Percentiles rank a stretch among this genome's conserved stretches.
Evolutionary conservation across 2,113 vertebrate genomes (phyloP).

Genomic region (Pygoscelis adeliae): DNA sequence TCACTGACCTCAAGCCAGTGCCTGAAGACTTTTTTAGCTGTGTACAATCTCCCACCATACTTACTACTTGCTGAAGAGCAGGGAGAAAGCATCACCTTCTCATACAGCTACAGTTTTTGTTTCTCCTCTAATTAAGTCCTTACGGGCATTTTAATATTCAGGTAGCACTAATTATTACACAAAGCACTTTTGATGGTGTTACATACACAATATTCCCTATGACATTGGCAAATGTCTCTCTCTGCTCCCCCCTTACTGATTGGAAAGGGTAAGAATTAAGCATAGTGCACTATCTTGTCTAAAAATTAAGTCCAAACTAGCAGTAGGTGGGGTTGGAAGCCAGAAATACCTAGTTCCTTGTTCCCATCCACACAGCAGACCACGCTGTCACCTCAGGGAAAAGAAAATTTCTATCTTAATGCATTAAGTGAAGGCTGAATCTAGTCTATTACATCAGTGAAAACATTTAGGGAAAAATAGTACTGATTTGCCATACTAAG

Average conservation of each 20-base stretch:
- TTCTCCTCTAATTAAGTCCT: neutral
- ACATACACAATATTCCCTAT: neutral
- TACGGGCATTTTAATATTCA: neutral
- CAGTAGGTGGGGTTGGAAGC: neutral
- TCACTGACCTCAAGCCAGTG: neutral
- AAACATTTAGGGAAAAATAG: neutral
- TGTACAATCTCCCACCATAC: neutral
- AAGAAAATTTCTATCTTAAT: neutral
- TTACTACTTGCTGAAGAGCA: neutral
- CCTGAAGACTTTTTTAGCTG: neutral
- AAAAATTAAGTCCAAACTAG: neutral
- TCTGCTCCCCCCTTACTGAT: neutral
- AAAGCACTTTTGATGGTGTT: neutral
- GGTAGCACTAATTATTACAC: neutral
- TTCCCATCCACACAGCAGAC: neutral
- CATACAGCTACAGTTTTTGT: neutral
- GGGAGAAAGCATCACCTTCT: neutral
- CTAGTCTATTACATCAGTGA: neutral
- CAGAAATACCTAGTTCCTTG: neutral
- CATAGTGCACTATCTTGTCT: neutral
- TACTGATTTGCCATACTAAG: neutral
- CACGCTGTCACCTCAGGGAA: neutral
- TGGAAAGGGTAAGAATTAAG: neutral
- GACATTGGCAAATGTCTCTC: neutral
- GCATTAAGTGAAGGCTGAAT: neutral